Conservation (phyloP, 1,140 invertebrate genomes). For the Micrasema minimum region DNA sequence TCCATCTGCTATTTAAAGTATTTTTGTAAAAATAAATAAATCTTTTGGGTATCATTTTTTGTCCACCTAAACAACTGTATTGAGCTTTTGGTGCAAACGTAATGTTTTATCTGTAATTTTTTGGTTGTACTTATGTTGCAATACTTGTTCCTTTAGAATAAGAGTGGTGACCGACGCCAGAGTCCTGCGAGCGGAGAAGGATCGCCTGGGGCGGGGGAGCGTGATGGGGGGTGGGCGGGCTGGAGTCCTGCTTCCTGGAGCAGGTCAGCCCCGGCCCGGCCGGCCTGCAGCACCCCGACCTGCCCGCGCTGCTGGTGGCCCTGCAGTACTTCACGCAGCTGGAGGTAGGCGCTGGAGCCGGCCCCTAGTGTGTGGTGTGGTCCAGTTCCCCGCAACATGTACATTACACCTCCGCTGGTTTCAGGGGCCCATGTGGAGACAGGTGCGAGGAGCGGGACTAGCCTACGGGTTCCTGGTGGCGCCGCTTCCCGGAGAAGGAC, state of each 20-base stretch:
- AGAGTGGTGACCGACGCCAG: neutral
- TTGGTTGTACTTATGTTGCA: too few relatives aligned
- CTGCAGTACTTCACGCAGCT: constrained; percentile 88
- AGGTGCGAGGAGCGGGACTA: constrained; percentile 86
- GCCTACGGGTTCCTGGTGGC: constrained; percentile 81
- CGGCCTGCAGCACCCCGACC: constrained; percentile 70
- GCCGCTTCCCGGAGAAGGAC: constrained; percentile 73
- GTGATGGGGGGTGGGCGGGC: constrained; percentile 85
- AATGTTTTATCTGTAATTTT: too few relatives aligned
- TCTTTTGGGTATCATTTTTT: too few relatives aligned
- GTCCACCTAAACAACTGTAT: too few relatives aligned
- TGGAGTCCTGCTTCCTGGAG: constrained; percentile 82
- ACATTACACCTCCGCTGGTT: neutral
- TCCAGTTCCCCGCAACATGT: too few relatives aligned
- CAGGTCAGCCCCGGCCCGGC: constrained; percentile 74
- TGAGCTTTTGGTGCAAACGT: too few relatives aligned
- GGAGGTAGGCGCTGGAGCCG: constrained; percentile 72
- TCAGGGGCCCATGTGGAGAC: constrained; percentile 88
- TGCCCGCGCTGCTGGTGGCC: constrained; percentile 80
- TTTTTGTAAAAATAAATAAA: too few relatives aligned
- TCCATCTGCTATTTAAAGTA: too few relatives aligned
- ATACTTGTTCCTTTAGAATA: neutral
- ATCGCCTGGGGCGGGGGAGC: constrained; percentile 61
- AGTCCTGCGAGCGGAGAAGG: neutral
- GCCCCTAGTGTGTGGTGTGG: too few relatives aligned